A percentile compares a stretch with the other conserved stretches of the same genome.
Conservation (phyloP, 2,888 invertebrate genomes). For the Saturnia japonica region DNA sequence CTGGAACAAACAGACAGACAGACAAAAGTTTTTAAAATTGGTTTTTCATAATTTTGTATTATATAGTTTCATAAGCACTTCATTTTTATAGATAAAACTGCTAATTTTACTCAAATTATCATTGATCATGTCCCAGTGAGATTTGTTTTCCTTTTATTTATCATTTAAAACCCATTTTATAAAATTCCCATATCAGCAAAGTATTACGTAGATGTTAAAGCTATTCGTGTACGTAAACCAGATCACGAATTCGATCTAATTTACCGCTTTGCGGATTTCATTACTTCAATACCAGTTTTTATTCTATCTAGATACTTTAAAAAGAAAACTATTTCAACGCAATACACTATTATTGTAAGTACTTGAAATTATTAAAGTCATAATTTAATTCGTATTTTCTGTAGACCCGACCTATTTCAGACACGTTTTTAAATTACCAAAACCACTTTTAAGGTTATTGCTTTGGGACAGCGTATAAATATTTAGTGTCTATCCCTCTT, state of each 20-base stretch:
- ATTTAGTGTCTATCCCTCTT: too few relatives aligned
- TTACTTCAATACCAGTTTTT: neutral
- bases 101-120: neutral
- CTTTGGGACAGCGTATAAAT: neutral
- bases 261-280: conserved; percentile 5
- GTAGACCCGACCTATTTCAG: neutral
- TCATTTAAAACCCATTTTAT: neutral
- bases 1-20: too few relatives aligned
- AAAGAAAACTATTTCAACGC: neutral
- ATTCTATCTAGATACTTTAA: conserved; percentile 11
- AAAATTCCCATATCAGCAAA: neutral
- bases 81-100: too few relatives aligned
- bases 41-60: too few relatives aligned
- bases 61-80: too few relatives aligned
- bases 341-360: neutral
- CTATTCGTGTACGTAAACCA: neutral
- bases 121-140: neutral
- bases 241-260: conserved; percentile 3
- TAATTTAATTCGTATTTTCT: neutral
- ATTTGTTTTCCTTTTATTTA: neutral
- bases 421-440: neutral
- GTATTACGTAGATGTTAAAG: neutral
- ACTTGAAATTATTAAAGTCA: neutral
- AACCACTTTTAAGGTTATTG: neutral
- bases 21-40: too few relatives aligned